These are phyloP conservation scores for Nasonia giraulti DNA, from an alignment of 1,140 invertebrate genomes.

Conservation along the genomic window DNA sequence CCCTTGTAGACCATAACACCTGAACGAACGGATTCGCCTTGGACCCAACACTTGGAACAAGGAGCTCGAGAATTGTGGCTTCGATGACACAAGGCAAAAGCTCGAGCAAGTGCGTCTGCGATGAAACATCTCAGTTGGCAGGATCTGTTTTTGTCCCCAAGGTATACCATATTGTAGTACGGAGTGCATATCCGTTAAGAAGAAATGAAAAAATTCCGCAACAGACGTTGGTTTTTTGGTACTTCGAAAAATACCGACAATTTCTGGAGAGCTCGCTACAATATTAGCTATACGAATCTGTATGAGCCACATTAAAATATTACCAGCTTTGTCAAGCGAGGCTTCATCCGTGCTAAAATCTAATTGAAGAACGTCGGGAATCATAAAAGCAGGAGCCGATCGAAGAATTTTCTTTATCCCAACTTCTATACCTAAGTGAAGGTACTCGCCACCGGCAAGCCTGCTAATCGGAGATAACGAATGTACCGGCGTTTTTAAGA, in stretches of 20 bases:
- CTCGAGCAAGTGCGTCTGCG: not conserved
- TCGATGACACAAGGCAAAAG: not conserved
- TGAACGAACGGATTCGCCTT: not conserved
- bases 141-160: not conserved
- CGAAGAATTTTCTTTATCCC: not conserved
- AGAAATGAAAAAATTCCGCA: not conserved
- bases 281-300: not conserved
- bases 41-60: not conserved
- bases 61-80: not conserved
- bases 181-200: not conserved
- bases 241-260: not conserved
- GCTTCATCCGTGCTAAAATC: slow-evolving; percentile 27
- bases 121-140: not conserved
- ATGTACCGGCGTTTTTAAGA: not conserved
- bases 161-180: not conserved
- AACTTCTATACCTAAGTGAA: not conserved
- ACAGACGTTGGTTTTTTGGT: not conserved
- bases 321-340: not conserved
- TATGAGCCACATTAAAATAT: not conserved
- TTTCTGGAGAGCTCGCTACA: not conserved
- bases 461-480: not conserved
- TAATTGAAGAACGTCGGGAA: not conserved
- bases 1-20: slow-evolving; percentile 32
- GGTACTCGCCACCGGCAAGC: not conserved
- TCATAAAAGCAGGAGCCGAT: not conserved